These are phyloP conservation scores for Myotis findleyi DNA, from an alignment of 2,797 vertebrate genomes.

Conservation along the genomic window DNA sequence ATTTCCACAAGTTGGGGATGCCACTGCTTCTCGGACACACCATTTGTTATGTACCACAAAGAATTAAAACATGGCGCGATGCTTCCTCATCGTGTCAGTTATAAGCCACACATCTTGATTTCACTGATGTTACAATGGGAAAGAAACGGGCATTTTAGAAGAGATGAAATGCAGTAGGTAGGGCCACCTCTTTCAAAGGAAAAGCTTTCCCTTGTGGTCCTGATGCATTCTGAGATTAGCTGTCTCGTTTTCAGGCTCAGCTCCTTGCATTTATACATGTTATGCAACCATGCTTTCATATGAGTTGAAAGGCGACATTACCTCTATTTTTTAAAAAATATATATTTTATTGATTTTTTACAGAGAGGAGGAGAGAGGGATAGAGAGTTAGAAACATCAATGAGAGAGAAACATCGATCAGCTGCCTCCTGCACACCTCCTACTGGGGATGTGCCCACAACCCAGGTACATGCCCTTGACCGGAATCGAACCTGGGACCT, in stretches of 20 bases:
- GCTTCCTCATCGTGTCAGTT: background rate
- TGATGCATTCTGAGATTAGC: background rate
- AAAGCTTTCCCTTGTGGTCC: background rate
- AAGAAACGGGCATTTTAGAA: background rate
- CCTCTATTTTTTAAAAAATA: slow-evolving; percentile 45
- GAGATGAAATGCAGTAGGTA: background rate
- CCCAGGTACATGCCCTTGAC: no score
- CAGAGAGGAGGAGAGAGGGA: no score
- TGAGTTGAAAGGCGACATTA: background rate
- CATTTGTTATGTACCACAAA: background rate
- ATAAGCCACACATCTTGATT: background rate
- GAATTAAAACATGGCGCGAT: slow-evolving; percentile 13
- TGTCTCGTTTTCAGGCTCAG: background rate
- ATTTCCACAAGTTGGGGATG: background rate
- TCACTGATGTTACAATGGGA: slow-evolving; percentile 9
- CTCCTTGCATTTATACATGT: background rate
- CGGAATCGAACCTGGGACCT: no score
- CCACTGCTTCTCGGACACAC: background rate
- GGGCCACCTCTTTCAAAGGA: background rate
- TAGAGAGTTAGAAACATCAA: no score
- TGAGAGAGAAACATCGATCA: no score
- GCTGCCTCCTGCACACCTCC: no score
- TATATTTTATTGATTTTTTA: no score
- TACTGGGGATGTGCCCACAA: no score
- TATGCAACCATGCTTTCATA: background rate